Conservation (phyloP, 2,113 vertebrate species). For the Catharus fuscescens region DNA sequence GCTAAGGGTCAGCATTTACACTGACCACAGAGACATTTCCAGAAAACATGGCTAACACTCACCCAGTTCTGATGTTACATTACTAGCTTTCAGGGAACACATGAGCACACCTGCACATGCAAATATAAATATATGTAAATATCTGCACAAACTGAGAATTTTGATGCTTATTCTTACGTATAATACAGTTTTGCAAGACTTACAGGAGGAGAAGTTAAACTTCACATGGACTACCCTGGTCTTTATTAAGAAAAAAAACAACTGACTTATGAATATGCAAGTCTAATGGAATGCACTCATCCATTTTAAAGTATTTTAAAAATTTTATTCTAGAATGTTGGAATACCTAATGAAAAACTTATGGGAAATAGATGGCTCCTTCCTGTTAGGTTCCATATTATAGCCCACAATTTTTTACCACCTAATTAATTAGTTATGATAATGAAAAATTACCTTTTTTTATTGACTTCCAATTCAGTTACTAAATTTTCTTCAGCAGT, state of each 20-base stretch:
- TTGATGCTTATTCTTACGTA: not conserved
- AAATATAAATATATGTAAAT: not conserved
- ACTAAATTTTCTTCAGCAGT: slow-evolving; percentile 1
- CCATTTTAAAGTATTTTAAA: slow-evolving; percentile 37
- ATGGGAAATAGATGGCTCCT: not conserved
- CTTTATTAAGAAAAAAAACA: not conserved
- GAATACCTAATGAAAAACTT: slow-evolving; percentile 44
- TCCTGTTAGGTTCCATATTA: not conserved
- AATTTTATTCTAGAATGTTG: slow-evolving; percentile 12
- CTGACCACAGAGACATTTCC: not conserved
- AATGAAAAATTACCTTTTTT: slow-evolving; percentile 26
- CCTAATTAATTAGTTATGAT: slow-evolving; percentile 30
- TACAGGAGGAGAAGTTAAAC: not conserved
- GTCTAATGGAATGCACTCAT: slow-evolving; percentile 18
- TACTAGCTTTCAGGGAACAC: not conserved
- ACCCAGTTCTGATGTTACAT: not conserved
- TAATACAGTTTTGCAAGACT: not conserved
- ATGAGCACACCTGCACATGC: not conserved
- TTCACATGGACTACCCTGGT: not conserved
- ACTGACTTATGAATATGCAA: not conserved
- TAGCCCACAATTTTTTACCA: not conserved
- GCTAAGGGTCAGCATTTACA: not conserved
- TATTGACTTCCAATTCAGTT: slow-evolving; percentile 26
- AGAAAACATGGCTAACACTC: not conserved
- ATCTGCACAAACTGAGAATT: not conserved